These are phyloP conservation scores for Idaea dimidiata DNA, from an alignment of 2,888 invertebrate species.

Conservation along the genomic window DNA sequence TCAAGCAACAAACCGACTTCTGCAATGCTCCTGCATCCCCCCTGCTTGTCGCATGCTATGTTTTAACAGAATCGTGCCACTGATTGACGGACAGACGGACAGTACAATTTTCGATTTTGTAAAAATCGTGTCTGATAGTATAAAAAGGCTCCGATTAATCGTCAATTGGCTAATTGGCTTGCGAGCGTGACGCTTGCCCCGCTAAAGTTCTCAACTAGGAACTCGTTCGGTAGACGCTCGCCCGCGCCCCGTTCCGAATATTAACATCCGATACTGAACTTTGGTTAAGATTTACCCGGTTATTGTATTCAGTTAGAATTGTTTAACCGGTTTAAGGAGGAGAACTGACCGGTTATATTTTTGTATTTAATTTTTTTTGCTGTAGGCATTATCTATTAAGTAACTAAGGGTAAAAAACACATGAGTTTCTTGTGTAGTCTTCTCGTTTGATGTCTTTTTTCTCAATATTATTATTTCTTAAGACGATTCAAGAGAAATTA, in stretches of 20 bases:
- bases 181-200: constrained; percentile 5
- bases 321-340: background rate
- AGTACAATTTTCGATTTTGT: no score
- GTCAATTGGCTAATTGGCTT: constrained; percentile 5
- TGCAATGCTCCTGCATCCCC: no score
- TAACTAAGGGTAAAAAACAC: no score
- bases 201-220: background rate
- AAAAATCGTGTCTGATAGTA: background rate
- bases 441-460: no score
- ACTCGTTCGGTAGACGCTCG: background rate
- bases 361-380: background rate
- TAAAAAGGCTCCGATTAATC: background rate
- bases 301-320: background rate
- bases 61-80: no score
- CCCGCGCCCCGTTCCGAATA: constrained; percentile 2
- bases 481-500: no score
- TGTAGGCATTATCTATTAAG: no score
- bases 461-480: no score
- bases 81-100: no score
- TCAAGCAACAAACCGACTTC: no score
- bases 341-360: background rate
- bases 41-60: no score
- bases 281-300: background rate
- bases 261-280: constrained; percentile 1
- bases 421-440: no score